A percentile compares a stretch with the other conserved stretches of the same genome.
These are phyloP conservation scores for Dasysyrphus tricinctus DNA, from an alignment of 2,888 invertebrate genomes.

Conservation along the genomic window DNA sequence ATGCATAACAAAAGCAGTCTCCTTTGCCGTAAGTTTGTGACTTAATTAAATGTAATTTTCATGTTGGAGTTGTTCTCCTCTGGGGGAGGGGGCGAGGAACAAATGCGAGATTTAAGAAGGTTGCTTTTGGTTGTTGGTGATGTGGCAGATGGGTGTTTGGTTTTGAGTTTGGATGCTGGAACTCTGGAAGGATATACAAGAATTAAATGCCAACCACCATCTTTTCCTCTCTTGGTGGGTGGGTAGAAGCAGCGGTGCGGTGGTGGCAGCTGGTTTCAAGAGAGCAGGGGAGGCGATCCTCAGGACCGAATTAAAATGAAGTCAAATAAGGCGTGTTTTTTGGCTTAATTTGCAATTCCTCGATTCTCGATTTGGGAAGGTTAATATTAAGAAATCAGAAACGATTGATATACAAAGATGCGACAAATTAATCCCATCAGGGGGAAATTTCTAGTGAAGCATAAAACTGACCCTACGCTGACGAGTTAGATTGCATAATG, in stretches of 20 bases:
- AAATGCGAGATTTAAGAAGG: constrained; percentile 26
- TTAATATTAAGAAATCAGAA: not conserved
- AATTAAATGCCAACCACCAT: constrained; percentile 63
- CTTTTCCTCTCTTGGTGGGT: not conserved
- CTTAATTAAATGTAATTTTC: constrained; percentile 76
- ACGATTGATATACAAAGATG: not conserved
- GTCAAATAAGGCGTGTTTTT: constrained; percentile 15
- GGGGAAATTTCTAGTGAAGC: too few relatives aligned
- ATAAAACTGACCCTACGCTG: not conserved
- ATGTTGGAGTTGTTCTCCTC: constrained; percentile 48
- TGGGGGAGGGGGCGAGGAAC: not conserved
- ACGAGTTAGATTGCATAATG: too few relatives aligned
- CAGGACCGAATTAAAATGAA: constrained; percentile 29
- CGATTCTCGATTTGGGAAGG: not conserved
- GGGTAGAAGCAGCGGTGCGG: not conserved
- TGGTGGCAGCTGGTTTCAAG: not conserved
- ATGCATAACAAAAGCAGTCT: constrained; percentile 73
- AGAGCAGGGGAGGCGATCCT: not conserved
- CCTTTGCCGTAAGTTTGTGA: constrained; percentile 68
- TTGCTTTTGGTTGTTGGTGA: constrained; percentile 8
- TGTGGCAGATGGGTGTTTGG: constrained; percentile 11
- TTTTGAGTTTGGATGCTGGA: constrained; percentile 1
- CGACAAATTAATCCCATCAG: too few relatives aligned
- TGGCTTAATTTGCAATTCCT: not conserved
- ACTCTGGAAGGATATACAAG: constrained; percentile 35